Conservation (phyloP, 1,140 invertebrate species). For the Drosophila prosaltans region DNA sequence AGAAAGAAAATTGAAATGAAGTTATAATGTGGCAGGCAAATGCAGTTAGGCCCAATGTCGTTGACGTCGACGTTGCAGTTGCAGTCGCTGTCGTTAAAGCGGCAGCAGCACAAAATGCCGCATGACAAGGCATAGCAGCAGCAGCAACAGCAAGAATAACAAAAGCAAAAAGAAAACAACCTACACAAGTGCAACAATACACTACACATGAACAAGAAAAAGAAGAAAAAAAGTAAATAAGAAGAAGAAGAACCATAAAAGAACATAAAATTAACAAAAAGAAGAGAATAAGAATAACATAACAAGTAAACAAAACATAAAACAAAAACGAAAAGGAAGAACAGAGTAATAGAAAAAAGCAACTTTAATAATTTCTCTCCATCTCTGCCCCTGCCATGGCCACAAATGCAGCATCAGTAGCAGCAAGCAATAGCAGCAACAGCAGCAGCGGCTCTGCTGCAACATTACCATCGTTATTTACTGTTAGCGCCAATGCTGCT, state of each 20-base stretch:
- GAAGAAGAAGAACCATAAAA: conserved; percentile 23
- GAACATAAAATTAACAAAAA: conserved; percentile 14
- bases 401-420: conserved; percentile 40
- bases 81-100: conserved; percentile 40
- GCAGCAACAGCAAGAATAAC: conserved; percentile 41
- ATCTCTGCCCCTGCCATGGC: conserved; percentile 52
- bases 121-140: conserved; percentile 57
- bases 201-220: conserved; percentile 21
- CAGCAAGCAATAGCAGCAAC: conserved; percentile 16
- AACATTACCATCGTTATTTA: conserved; percentile 65
- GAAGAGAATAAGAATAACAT: conserved; percentile 12
- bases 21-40: conserved; percentile 31
- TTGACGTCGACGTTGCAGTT: conserved; percentile 30
- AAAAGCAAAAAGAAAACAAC: conserved; percentile 37
- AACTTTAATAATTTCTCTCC: conserved; percentile 11
- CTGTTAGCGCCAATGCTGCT: conserved; percentile 19
- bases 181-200: conserved; percentile 28
- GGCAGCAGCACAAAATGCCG: conserved; percentile 52
- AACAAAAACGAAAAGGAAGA: conserved; percentile 25
- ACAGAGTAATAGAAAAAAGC: conserved; percentile 19
- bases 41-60: conserved; percentile 24
- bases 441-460: conserved; percentile 33
- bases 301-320: conserved; percentile 20
- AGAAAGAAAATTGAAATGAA: conserved; percentile 33
- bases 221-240: conserved; percentile 36